Base-by-base conservation (phyloP, 2,888 invertebrate genomes). In the Plagodis dolabraria region DNA sequence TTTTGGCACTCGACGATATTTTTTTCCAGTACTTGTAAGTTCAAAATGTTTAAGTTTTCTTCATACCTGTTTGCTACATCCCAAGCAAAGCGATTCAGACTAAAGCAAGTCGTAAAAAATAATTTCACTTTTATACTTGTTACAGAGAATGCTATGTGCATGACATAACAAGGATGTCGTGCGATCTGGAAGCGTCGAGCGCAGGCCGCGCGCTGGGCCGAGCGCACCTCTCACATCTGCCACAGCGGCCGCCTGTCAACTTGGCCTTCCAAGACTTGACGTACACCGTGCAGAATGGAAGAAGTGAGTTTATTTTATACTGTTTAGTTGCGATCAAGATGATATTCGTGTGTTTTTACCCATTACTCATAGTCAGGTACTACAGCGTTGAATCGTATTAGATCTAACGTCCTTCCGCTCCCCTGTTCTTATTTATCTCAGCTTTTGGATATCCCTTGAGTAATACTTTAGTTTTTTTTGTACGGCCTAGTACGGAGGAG, bases 251-350 rank as follows among this genome's bases (percentile, higher is more conserved):
- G 4, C 95, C 96, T 0, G 94, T 98, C 53, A 95, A 97, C 84
- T 94, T 98, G 62, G 96, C 96, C 79, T 98, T 98, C 85, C 94
- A 95, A 68, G 97, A 98, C 80, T 89, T 98, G 46, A 95, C 95
- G 0, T 98, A 96, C 81, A 95, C 96, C 0, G 97, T 98, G 36
- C 96, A 96, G 4, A 95, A 95, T 76, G 94, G 95, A 40, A 93
- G 94, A 73, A 82, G 91, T 90, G 64, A 86, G 89, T 79, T 10
- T 48, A 47, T 46, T 47, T 33, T 22, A n/a, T 33, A 11, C 34
- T 7, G 11, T 0, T 35, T 38, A 38, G 7, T 38, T 38, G 9
- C 7, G 7, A 38, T 8, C 38, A 8, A 38, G 38, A 7, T 38
- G 38, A 0, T 7, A 7, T 9, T 9, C 38, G 38, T 9, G 38